Evolutionary conservation across 2,113 vertebrate species (phyloP), one percentile per base, ranked within the genome.

Genomic region (Aplodontia rufa): DNA sequence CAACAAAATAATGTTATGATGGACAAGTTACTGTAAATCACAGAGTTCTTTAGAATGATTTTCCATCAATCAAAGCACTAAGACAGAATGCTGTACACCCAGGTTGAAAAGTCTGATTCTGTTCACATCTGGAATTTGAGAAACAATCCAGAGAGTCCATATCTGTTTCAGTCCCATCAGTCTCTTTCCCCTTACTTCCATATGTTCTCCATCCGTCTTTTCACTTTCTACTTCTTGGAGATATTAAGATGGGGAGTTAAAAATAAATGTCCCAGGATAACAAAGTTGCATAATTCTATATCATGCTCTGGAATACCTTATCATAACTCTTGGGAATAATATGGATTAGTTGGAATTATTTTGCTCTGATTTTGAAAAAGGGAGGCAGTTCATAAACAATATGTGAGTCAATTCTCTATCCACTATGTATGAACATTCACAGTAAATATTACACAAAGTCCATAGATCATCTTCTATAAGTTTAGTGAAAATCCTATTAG

Each of bases 121-220:
- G 19, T 1, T 1, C 5, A 26, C 1, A 14, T 32, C 30, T n/a
- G 6, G 17, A 22, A 69, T 16, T 37, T 6, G 53, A 30, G 6
- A 80, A 20, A 11, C 14, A 62, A 16, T 1, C 60, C 7, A 35
- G 37, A 40, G 10, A 53, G 20, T 72, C 5, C 1, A 6, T 4
- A 7, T 6, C 4, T 19, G 6, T 60, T 53, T 87, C 47, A 53
- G 1, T 1, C 1, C 9, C n/a, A n/a, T n/a, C 12, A 13, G 6
- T 26, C 11, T 17, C 14, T 58, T 24, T 14, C 14, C 28, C 14
- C 35, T 71, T 68, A 72, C 0, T 13, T 5, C 10, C 6, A 45
- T n/a, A 37, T 17, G 60, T 6, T 55, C 4, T 60, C 55, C 12
- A 11, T 8, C 0, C 5, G 3, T 30, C 5, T 58, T 13, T 78